Evolutionary conservation across 2,888 invertebrate species (phyloP).

Genomic region (Orthosia cruda): DNA sequence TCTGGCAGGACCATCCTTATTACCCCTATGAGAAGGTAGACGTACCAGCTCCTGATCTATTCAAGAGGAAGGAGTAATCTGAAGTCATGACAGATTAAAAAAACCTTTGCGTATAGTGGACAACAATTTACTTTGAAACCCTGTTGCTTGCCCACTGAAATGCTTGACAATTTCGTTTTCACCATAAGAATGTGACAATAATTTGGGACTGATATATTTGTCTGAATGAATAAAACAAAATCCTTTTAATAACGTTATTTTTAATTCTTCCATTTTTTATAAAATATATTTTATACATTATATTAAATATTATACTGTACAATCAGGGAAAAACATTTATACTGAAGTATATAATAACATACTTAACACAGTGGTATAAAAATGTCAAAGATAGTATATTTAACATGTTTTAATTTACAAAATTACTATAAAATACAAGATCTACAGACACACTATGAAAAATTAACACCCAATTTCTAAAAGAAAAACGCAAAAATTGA

Average conservation of each 20-base stretch:
- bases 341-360: slow-evolving; percentile 44
- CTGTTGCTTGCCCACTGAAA: too few relatives aligned
- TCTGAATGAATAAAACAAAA: slow-evolving; percentile 14
- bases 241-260: background rate
- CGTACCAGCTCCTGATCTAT: slow-evolving; percentile 71
- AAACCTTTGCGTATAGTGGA: too few relatives aligned
- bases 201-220: too few relatives aligned
- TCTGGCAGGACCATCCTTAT: slow-evolving; percentile 88
- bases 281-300: slow-evolving; percentile 13
- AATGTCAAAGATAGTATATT: slow-evolving; percentile 4
- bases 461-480: background rate
- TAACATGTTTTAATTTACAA: slow-evolving; percentile 7
- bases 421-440: slow-evolving; percentile 30
- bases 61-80: slow-evolving; percentile 63
- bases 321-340: slow-evolving; percentile 11
- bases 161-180: too few relatives aligned
- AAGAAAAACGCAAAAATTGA: slow-evolving; percentile 15
- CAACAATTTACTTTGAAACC: too few relatives aligned
- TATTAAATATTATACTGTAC: slow-evolving; percentile 31
- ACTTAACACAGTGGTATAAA: slow-evolving; percentile 36
- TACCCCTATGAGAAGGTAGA: slow-evolving; percentile 83
- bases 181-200: too few relatives aligned
- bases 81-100: rapidly evolving
- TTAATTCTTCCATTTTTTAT: slow-evolving; percentile 8
- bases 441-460: slow-evolving; percentile 22